phyloP scores from a whole-genome alignment of 2,888 invertebrate species.

The Meiosimyza platycephala region DNA sequence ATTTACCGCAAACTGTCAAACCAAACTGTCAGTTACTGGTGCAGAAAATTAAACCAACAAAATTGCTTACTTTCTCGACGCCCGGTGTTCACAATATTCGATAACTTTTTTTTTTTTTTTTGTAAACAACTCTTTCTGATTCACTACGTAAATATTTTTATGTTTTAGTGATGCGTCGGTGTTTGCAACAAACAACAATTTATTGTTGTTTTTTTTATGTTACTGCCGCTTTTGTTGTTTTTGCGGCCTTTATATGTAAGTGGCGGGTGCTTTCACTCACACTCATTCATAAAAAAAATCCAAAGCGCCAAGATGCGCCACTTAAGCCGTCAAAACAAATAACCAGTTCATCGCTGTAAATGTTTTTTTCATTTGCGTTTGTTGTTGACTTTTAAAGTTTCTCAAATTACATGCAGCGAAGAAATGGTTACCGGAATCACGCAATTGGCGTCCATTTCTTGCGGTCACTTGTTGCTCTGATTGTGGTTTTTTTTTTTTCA shows the following conservation, averaged over 20 bases:
- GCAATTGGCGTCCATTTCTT: neutral
- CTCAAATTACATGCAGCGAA: no score
- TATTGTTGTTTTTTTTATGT: neutral
- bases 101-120: slow-evolving; percentile 3
- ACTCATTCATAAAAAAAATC: neutral
- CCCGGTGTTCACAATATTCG: neutral
- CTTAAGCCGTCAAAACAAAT: slow-evolving; percentile 22
- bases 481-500: neutral
- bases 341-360: slow-evolving; percentile 2
- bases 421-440: slow-evolving; percentile 7
- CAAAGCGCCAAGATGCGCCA: neutral
- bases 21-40: slow-evolving; percentile 6
- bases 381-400: no score
- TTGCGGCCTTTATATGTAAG: neutral
- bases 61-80: slow-evolving; percentile 12
- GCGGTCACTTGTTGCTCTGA: neutral
- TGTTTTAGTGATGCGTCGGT: neutral
- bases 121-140: neutral
- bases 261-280: slow-evolving; percentile 17
- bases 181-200: neutral
- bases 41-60: neutral
- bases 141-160: neutral
- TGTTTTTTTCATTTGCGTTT: neutral
- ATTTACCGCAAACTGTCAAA: neutral
- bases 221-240: neutral